Evolutionary conservation across 2,888 invertebrate genomes (phyloP).

Genomic region (Isoperla grammatica): DNA sequence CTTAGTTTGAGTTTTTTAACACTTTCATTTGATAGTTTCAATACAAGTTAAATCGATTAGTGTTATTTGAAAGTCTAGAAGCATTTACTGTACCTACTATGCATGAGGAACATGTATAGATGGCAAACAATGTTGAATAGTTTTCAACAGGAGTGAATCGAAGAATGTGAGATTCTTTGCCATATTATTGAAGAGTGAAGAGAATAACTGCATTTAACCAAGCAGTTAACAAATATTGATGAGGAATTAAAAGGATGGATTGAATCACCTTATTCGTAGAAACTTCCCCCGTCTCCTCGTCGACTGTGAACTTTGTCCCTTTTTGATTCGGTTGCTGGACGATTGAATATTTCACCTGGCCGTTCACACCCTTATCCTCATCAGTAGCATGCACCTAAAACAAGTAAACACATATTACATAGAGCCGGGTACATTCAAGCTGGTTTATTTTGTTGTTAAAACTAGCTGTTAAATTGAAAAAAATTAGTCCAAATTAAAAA

Average conservation of each 20-base stretch:
- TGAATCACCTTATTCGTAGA: slow-evolving; percentile 88
- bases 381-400: slow-evolving; percentile 72
- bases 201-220: background rate
- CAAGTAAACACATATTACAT: slow-evolving; percentile 1
- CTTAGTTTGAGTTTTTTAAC: no score
- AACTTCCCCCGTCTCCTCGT: slow-evolving; percentile 92
- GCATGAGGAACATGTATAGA: no score
- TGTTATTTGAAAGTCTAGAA: no score
- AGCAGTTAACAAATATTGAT: no score
- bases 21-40: no score
- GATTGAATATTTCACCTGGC: slow-evolving; percentile 95
- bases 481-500: no score
- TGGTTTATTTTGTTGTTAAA: background rate
- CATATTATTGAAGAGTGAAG: background rate
- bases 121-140: no score
- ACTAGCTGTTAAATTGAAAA: background rate
- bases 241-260: no score
- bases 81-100: no score
- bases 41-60: no score
- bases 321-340: slow-evolving; percentile 93
- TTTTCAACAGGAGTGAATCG: no score
- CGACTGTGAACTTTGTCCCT: slow-evolving; percentile 91
- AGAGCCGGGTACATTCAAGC: background rate
- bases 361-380: slow-evolving; percentile 93
- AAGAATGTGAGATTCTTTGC: background rate